Conservation (phyloP, 2,113 vertebrate species). For the Falco punctatus region DNA sequence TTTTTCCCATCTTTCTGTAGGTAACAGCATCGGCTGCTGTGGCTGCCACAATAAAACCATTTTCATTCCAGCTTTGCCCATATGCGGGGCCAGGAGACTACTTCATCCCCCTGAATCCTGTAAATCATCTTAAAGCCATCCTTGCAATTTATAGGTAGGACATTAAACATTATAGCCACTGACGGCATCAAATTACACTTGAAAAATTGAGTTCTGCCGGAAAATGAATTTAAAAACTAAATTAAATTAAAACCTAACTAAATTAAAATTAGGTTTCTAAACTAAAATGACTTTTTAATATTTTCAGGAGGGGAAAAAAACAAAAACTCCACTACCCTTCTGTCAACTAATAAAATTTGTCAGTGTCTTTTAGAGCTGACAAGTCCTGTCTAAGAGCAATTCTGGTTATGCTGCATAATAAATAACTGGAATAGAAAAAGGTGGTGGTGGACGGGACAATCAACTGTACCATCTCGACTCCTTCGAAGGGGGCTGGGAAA, state of each 20-base stretch:
- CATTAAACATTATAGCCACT: conserved; percentile 71
- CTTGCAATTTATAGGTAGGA: conserved; percentile 60
- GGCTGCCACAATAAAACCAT: neutral
- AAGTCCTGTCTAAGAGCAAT: conserved; percentile 32
- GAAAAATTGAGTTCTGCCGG: conserved; percentile 67
- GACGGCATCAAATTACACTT: conserved; percentile 70
- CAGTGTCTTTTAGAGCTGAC: conserved; percentile 55
- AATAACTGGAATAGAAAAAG: neutral
- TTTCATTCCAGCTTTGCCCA: neutral
- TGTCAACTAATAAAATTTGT: conserved; percentile 60
- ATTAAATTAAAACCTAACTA: conserved; percentile 70
- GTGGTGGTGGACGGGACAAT: neutral
- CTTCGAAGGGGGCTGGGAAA: neutral
- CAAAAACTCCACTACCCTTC: neutral
- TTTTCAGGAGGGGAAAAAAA: neutral
- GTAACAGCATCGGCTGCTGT: neutral
- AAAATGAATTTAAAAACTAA: conserved; percentile 69
- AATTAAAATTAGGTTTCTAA: conserved; percentile 71
- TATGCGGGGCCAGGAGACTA: rapidly evolving
- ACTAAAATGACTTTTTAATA: conserved; percentile 68
- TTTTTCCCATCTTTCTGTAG: neutral
- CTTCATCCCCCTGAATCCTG: conserved; percentile 8
- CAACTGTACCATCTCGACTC: neutral
- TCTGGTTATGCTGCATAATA: conserved; percentile 1
- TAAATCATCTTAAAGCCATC: conserved; percentile 68